A percentile compares a stretch with the other conserved stretches of the same genome.
Evolutionary conservation across 2,888 invertebrate species (phyloP).

Genomic region (Elegia similella): DNA sequence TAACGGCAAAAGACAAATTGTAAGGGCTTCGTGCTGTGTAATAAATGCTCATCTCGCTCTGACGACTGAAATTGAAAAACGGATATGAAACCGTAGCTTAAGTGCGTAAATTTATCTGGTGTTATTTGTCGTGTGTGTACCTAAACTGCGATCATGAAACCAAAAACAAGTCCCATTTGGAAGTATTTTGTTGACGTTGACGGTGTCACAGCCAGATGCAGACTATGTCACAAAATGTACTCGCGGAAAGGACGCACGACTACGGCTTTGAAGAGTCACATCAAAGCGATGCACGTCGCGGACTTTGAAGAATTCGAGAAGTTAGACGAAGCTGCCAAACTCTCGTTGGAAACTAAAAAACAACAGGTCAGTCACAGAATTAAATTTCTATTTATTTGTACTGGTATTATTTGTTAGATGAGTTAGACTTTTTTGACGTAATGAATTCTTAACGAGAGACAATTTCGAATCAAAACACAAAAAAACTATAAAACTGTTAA

Average conservation of each 20-base stretch:
- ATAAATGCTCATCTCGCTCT: no score
- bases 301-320: constrained; percentile 26
- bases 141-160: constrained; percentile 19
- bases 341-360: constrained; percentile 24
- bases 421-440: no score
- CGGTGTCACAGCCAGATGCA: neutral
- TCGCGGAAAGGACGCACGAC: constrained; percentile 33
- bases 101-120: no score
- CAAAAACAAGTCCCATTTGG: constrained; percentile 20
- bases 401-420: no score
- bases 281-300: constrained; percentile 31
- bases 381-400: constrained; percentile 22
- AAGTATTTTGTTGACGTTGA: constrained; percentile 15
- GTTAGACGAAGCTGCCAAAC: constrained; percentile 22
- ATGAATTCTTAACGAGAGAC: no score
- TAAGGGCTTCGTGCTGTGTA: no score
- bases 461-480: no score
- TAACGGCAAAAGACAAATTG: no score
- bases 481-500: no score
- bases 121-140: no score
- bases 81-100: no score
- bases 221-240: constrained; percentile 24
- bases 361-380: constrained; percentile 20
- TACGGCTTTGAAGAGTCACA: constrained; percentile 30
- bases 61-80: no score